phyloP scores from a whole-genome alignment of 35 echinoderm and acorn worm species.

The Eucidaris tribuloides region DNA sequence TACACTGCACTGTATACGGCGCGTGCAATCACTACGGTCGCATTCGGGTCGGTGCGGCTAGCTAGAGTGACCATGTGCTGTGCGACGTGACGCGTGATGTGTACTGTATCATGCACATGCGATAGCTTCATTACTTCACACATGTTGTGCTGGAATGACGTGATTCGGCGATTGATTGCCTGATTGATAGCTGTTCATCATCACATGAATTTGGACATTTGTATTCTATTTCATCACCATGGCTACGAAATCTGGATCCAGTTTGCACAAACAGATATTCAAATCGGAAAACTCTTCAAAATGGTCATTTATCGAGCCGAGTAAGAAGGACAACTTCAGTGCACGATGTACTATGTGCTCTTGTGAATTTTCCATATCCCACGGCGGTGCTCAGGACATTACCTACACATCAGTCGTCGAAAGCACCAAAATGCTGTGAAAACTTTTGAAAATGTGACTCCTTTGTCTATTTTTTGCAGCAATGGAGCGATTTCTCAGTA shows the following conservation, averaged over 20 bases:
- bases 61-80: not conserved
- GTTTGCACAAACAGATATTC: conserved; percentile 23
- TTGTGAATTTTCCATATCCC: conserved; percentile 29
- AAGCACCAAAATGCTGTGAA: conserved; percentile 22
- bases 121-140: no score
- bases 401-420: conserved; percentile 13
- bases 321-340: not conserved
- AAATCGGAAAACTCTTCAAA: not conserved
- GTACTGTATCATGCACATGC: no score
- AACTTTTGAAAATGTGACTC: not conserved
- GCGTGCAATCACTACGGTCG: not conserved
- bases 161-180: not conserved
- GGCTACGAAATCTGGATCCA: not conserved
- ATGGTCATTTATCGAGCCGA: not conserved
- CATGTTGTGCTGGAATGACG: no score
- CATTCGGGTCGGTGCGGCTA: not conserved
- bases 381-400: conserved; percentile 22
- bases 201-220: not conserved
- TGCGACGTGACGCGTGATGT: not conserved
- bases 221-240: not conserved
- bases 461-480: not conserved
- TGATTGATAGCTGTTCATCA: not conserved
- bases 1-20: not conserved
- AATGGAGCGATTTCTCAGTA: conserved; percentile 28
- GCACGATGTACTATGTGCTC: conserved; percentile 33